Evolutionary conservation across 2,113 vertebrate species (phyloP).

Genomic region (Pitta sordida): DNA sequence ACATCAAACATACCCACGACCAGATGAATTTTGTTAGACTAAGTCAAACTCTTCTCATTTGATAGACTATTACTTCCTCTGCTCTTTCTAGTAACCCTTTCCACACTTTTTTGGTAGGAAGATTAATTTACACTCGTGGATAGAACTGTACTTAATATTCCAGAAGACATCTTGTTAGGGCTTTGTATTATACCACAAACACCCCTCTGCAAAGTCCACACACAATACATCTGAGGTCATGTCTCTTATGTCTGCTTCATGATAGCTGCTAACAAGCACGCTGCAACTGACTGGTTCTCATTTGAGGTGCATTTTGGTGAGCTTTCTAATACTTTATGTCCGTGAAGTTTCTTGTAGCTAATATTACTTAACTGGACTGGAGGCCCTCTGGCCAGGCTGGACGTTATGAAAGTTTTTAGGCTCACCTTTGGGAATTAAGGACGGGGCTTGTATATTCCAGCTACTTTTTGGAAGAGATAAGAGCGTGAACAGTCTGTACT

Average conservation of each 20-base stretch:
- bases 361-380: neutral
- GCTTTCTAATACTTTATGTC: neutral
- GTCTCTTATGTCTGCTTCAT: neutral
- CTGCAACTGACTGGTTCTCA: neutral
- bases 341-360: neutral
- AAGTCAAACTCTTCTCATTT: neutral
- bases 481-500: neutral
- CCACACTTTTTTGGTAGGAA: neutral
- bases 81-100: neutral
- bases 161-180: neutral
- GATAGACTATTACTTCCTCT: neutral
- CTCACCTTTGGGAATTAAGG: neutral
- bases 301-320: neutral
- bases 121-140: neutral
- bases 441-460: neutral
- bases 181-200: neutral
- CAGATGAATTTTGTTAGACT: neutral
- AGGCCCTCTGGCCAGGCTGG: neutral
- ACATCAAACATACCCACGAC: neutral
- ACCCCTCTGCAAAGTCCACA: neutral
- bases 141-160: neutral
- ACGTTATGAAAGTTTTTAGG: neutral
- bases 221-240: neutral
- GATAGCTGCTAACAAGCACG: neutral
- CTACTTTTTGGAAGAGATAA: neutral